Evolutionary conservation across 2,888 invertebrate genomes (phyloP).

Genomic region (Maniola hyperantus): DNA sequence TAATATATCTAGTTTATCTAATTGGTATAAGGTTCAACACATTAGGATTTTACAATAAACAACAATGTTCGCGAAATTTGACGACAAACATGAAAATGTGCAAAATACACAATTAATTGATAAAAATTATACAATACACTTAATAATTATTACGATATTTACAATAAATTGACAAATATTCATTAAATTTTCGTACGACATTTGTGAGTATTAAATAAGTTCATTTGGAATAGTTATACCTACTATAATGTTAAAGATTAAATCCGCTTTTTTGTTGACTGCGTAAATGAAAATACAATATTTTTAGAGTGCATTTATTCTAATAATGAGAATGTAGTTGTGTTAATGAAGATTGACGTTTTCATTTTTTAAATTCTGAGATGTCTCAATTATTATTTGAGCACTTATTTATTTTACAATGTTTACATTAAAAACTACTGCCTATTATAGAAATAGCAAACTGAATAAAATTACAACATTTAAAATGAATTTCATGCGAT

Average conservation of each 20-base stretch:
- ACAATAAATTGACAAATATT: constrained; percentile 43
- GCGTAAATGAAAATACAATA: constrained; percentile 10
- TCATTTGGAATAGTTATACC: constrained; percentile 21
- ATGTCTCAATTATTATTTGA: background rate
- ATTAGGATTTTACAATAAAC: constrained; percentile 66
- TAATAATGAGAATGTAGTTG: background rate
- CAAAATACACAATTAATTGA: constrained; percentile 28
- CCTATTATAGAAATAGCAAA: too few relatives aligned
- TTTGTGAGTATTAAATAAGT: constrained; percentile 32
- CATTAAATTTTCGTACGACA: constrained; percentile 32
- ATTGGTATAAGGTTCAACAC: constrained; percentile 63
- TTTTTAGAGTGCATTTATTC: background rate
- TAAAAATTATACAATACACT: constrained; percentile 34
- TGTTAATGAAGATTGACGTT: background rate
- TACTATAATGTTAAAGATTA: background rate
- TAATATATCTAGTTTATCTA: constrained; percentile 56
- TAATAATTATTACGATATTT: constrained; percentile 35
- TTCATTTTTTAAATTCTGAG: background rate
- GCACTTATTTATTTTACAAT: background rate
- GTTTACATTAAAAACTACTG: background rate
- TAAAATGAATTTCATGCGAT: background rate
- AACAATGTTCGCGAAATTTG: constrained; percentile 37
- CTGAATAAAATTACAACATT: too few relatives aligned
- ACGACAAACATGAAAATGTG: constrained; percentile 39
- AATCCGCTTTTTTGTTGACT: constrained; percentile 20